Percentiles rank a stretch among this genome's conserved stretches.
Conservation (phyloP, 2,888 invertebrate genomes). For the Notodonta ziczac region DNA sequence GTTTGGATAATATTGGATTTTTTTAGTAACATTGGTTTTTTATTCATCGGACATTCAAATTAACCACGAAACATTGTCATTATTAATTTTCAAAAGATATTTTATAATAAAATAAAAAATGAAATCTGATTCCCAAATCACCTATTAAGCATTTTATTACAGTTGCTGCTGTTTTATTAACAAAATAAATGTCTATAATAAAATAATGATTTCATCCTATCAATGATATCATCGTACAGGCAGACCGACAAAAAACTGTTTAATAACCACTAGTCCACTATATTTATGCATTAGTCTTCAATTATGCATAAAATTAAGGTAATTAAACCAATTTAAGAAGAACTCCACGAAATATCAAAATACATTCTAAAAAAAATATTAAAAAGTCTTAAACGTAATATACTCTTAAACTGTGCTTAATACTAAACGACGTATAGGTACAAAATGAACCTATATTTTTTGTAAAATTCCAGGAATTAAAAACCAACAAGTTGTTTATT, state of each 20-base stretch:
- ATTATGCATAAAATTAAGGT: neutral
- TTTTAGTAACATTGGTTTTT: too few species aligned
- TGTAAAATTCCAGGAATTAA: too few species aligned
- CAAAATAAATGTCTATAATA: neutral
- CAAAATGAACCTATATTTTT: too few species aligned
- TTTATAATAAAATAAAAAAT: too few species aligned
- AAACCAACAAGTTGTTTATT: too few species aligned
- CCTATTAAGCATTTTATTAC: neutral
- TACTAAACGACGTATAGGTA: too few species aligned
- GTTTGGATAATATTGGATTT: too few species aligned
- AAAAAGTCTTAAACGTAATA: too few species aligned
- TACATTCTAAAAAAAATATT: too few species aligned
- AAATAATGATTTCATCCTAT: slow-evolving; percentile 2
- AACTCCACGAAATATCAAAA: neutral
- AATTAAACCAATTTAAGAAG: neutral
- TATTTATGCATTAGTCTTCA: neutral
- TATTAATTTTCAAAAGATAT: neutral
- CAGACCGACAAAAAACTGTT: neutral
- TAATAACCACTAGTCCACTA: neutral
- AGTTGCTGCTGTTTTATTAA: neutral
- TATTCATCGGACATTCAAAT: neutral
- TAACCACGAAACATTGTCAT: neutral
- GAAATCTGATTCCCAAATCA: neutral
- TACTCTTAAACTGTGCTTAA: too few species aligned
- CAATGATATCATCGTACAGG: neutral